Percentiles rank a stretch among this genome's conserved stretches.
Evolutionary conservation across 2,113 vertebrate genomes (phyloP).

Genomic region (Taxidea taxus): DNA sequence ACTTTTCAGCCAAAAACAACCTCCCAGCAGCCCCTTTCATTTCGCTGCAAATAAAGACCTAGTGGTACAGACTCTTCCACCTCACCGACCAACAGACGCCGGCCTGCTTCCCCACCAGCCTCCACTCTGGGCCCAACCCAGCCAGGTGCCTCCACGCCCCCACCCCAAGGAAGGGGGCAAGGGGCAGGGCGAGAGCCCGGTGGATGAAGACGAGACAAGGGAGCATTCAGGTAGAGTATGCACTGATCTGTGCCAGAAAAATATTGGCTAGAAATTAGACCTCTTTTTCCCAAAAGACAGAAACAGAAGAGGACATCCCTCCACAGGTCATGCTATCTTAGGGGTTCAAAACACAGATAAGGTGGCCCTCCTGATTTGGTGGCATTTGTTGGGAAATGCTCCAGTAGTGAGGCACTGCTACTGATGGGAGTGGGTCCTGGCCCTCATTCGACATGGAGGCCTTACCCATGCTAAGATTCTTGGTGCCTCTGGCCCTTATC

Average conservation of each 20-base stretch:
- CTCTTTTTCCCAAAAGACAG: background rate
- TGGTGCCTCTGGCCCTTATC: background rate
- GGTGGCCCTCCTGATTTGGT: background rate
- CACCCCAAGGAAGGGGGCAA: rapidly evolving
- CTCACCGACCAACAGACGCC: background rate
- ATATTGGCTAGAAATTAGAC: background rate
- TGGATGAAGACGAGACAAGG: rapidly evolving
- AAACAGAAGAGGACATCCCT: background rate
- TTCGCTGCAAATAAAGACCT: background rate
- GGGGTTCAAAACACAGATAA: background rate
- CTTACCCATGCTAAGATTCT: rapidly evolving
- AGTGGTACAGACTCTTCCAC: background rate
- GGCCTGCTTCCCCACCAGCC: background rate
- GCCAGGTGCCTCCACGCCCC: background rate
- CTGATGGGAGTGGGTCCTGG: rapidly evolving
- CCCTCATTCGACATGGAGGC: background rate
- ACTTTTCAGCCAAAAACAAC: background rate
- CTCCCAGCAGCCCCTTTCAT: background rate
- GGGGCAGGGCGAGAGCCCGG: rapidly evolving
- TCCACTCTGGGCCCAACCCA: background rate
- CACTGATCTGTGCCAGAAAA: background rate
- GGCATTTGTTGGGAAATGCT: background rate
- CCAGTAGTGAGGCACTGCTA: rapidly evolving
- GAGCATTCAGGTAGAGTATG: background rate
- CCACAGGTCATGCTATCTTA: too few species aligned